Conservation (phyloP, 2,797 vertebrate species). For the Sebastes jordani region DNA sequence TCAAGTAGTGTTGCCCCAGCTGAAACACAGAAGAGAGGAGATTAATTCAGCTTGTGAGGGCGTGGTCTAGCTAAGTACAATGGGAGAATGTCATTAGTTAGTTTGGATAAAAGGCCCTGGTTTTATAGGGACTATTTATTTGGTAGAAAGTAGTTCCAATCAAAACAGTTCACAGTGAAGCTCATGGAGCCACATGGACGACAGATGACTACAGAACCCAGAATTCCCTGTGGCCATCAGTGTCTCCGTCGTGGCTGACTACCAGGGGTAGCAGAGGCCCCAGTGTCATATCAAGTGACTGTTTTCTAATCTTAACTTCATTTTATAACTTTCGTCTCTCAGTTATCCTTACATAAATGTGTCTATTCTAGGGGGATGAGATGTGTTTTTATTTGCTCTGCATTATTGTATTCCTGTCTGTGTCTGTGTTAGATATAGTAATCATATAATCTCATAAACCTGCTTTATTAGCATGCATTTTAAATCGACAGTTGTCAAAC, state of each 20-base stretch:
- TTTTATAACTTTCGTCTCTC: conserved; percentile 29
- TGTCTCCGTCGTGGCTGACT: conserved; percentile 6
- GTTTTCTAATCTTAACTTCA: conserved; percentile 74
- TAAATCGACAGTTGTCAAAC: background rate
- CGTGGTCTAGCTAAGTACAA: background rate
- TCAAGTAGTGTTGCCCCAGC: conserved; percentile 91
- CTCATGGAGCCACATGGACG: background rate
- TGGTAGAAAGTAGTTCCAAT: background rate
- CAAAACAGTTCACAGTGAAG: background rate
- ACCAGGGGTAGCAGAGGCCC: conserved; percentile 11
- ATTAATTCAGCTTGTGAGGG: background rate
- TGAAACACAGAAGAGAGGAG: conserved; percentile 63
- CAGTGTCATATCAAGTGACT: conserved; percentile 57
- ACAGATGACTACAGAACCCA: conserved; percentile 20
- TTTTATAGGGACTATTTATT: background rate
- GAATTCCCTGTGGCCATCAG: background rate
- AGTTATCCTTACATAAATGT: conserved; percentile 22
- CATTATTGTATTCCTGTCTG: background rate
- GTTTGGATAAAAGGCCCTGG: background rate
- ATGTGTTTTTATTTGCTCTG: background rate
- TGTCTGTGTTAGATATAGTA: no score
- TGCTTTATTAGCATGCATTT: background rate
- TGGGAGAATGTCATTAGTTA: background rate
- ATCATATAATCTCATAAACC: background rate
- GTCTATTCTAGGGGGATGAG: background rate